Base-by-base conservation (phyloP, 2,888 invertebrate genomes). In the Cordilura impudica region DNA sequence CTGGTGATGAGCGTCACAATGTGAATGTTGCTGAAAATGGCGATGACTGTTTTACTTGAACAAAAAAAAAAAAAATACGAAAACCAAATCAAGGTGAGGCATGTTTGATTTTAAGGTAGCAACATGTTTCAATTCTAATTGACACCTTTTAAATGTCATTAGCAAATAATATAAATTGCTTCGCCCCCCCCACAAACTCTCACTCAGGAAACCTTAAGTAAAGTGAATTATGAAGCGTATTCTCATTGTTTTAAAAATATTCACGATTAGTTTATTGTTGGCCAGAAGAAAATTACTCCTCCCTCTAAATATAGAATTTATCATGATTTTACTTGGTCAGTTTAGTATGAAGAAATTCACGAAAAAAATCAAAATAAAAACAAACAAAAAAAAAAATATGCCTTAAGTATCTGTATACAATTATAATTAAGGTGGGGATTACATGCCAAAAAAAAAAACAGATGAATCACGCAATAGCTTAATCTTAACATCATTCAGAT, bases 131-230 rank as follows among this genome's bases (percentile, higher is more conserved):
- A 23, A 66, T 78, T 80, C 76, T 80, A 81, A 82, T 81, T 83
- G 81, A 82, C 82, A 83, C 81, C 80, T 81, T 82, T 82, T 81
- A 80, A 78, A 76, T 76, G 76, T 74, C 81, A 82, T 83, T 81
- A 81, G 72, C 60, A 69, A 76, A 31, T 43, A 67, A 29, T 56
- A 56, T 54, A 43, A 63, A 14, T 43, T 47, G 63, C 14, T n/a
- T 10, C 29, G 7, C 47, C 43, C 6, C 6, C 12, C 6, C 12
- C 18, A 19, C 49, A n/a, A n/a, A 35, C 14, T 12, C 35, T 4
- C n/a, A n/a, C 14, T 5, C 12, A 31, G 4, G 12, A 12, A 23
- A 16, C 39, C 19, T 45, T 21, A 60, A 16, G n/a, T 18, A 23
- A 60, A 5, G 35, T 58, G 31, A 29, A n/a, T 49, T 60, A 21